Evolutionary conservation across 2,797 vertebrate genomes (phyloP).

Genomic region (Acanthornis magna): DNA sequence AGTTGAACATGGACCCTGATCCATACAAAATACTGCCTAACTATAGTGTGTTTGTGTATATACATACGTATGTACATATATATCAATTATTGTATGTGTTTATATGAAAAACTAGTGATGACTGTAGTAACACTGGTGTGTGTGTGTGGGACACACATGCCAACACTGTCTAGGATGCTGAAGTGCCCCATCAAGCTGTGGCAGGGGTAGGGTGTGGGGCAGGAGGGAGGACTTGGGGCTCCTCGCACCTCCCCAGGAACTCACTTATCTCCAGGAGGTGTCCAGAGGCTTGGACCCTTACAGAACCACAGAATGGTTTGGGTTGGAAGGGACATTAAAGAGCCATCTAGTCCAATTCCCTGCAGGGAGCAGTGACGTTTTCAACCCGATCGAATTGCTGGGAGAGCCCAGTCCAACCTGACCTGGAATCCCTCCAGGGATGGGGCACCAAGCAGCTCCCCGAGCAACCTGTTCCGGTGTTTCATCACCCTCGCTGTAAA

Average conservation of each 20-base stretch:
- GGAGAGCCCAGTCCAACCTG: background rate
- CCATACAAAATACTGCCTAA: background rate
- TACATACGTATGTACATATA: no score
- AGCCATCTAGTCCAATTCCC: background rate
- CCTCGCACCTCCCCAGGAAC: background rate
- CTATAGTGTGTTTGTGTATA: background rate
- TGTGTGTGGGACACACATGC: background rate
- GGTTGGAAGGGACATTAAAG: background rate
- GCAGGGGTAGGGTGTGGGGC: background rate
- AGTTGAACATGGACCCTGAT: background rate
- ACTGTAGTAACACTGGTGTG: no score
- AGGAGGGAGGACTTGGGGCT: background rate
- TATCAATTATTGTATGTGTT: background rate
- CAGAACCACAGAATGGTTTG: background rate
- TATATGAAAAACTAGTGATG: background rate
- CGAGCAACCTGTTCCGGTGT: background rate
- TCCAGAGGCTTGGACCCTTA: background rate
- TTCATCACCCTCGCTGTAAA: background rate
- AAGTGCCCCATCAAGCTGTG: background rate
- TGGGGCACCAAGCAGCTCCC: background rate
- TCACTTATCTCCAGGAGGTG: background rate
- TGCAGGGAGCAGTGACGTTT: background rate
- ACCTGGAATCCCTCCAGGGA: background rate
- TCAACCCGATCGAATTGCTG: background rate
- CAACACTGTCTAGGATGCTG: background rate